Percentiles rank a stretch among this genome's conserved stretches.
phyloP scores from a whole-genome alignment of 2,888 invertebrate genomes.

The Meloe dianella region DNA sequence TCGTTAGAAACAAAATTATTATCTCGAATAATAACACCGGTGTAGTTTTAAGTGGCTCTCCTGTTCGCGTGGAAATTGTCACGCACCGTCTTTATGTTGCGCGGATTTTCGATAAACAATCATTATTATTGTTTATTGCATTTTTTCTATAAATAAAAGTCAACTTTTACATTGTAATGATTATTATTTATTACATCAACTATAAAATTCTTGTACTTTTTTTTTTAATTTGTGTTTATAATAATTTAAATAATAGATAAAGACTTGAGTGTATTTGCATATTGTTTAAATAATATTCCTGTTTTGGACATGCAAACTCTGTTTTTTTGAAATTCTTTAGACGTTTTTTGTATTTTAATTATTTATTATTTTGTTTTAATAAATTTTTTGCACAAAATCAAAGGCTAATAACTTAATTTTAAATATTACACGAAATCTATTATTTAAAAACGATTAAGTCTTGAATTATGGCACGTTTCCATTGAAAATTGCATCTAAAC shows the following conservation, averaged over 20 bases:
- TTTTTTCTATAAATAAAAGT: not conserved
- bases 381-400: not conserved
- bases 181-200: conserved; percentile 42
- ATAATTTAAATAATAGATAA: conserved; percentile 30
- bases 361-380: no score
- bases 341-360: not conserved
- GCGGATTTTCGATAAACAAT: conserved; percentile 36
- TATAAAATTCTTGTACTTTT: not conserved
- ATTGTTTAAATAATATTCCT: conserved; percentile 30
- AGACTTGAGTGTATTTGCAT: conserved; percentile 33
- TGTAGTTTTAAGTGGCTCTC: not conserved
- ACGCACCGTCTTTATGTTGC: conserved; percentile 43
- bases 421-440: conserved; percentile 31
- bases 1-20: no score
- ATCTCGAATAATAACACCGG: not conserved
- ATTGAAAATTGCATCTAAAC: conserved; percentile 39
- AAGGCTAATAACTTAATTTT: conserved; percentile 28
- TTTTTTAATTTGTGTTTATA: conserved; percentile 27
- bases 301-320: conserved; percentile 23
- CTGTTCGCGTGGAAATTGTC: conserved; percentile 11
- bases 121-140: not conserved
- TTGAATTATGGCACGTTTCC: conserved; percentile 45
- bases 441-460: conserved; percentile 48
- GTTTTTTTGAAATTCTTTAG: conserved; percentile 15
- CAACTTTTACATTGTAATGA: conserved; percentile 26